These are phyloP conservation scores for Andrena minutula DNA, from an alignment of 2,888 invertebrate species.

Conservation along the genomic window DNA sequence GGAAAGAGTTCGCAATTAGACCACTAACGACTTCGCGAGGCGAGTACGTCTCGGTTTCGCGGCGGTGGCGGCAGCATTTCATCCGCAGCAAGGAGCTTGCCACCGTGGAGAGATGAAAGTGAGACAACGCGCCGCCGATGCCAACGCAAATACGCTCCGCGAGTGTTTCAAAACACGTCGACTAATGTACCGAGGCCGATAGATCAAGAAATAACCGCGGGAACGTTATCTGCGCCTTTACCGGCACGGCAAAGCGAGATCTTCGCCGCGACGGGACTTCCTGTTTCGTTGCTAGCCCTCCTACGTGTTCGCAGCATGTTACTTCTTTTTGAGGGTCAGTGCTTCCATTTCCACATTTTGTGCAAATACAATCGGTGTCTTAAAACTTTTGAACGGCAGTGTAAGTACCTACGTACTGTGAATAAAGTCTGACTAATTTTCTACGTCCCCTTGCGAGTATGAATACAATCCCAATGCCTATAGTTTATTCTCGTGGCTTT, in stretches of 20 bases:
- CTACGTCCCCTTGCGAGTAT: no score
- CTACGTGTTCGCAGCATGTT: not conserved
- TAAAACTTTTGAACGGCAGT: no score
- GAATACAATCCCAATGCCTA: no score
- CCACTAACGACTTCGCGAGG: conserved; percentile 41
- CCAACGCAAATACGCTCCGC: conserved; percentile 83
- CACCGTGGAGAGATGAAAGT: conserved; percentile 78
- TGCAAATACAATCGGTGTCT: no score
- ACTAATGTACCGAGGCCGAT: conserved; percentile 81
- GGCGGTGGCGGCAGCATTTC: conserved; percentile 45
- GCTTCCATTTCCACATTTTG: no score
- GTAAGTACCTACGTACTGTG: no score
- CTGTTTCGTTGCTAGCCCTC: conserved; percentile 18
- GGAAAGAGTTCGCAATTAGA: conserved; percentile 54
- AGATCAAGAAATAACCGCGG: conserved; percentile 80
- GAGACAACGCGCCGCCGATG: conserved; percentile 77
- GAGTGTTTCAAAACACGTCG: conserved; percentile 84
- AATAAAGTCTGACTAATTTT: no score
- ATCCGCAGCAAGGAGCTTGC: conserved; percentile 52
- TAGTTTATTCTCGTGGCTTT: no score
- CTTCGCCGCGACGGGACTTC: conserved; percentile 38
- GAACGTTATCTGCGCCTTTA: conserved; percentile 65
- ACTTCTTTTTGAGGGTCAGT: not conserved
- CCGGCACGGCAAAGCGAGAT: conserved; percentile 37
- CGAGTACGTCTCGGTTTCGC: conserved; percentile 38